Conservation (phyloP, 92 coral and sea anemone species). For the Pocillopora grandis region DNA sequence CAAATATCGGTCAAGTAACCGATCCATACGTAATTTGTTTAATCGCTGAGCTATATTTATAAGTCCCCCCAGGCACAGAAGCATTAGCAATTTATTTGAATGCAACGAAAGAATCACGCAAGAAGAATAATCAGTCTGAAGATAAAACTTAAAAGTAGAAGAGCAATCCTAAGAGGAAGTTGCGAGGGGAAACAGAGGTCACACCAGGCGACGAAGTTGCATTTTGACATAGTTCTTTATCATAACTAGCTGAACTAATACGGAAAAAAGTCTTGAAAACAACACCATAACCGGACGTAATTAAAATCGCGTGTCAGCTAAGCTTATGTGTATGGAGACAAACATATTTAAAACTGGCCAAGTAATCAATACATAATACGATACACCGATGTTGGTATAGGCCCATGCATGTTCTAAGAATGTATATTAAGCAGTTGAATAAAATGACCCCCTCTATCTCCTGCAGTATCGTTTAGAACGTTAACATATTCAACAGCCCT, state of each 20-base stretch:
- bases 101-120: not conserved
- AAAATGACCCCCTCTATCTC: not conserved
- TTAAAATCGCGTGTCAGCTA: not conserved
- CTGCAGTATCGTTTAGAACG: not conserved
- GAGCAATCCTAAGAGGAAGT: not conserved
- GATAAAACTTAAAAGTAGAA: not conserved
- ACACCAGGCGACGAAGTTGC: not conserved
- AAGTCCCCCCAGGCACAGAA: not conserved
- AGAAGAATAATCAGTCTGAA: too few relatives aligned
- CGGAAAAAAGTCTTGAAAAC: not conserved
- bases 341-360: too few relatives aligned
- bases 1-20: not conserved
- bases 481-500: not conserved
- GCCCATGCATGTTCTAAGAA: too few relatives aligned
- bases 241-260: not conserved
- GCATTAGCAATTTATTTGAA: not conserved
- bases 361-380: too few relatives aligned
- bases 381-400: too few relatives aligned
- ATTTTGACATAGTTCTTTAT: not conserved
- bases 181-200: not conserved
- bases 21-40: not conserved
- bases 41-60: not conserved
- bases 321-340: not conserved
- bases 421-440: too few relatives aligned
- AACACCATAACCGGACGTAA: slow-evolving; percentile 33